A percentile compares a stretch with the other conserved stretches of the same genome.
These are phyloP conservation scores for Axea sp. DNA, from an alignment of 2,888 invertebrate species.

Conservation along the genomic window DNA sequence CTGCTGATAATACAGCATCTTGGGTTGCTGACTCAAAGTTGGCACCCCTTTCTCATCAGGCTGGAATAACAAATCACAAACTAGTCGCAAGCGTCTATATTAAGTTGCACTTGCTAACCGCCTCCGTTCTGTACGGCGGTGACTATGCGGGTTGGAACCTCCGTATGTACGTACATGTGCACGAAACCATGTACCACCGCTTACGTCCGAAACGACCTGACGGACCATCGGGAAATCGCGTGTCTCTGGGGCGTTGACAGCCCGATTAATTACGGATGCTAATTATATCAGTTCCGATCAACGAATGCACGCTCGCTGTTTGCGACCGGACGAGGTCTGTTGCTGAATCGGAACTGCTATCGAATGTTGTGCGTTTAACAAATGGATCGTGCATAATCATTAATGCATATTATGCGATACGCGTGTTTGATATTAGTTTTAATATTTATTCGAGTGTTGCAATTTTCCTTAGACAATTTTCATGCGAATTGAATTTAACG, in stretches of 20 bases:
- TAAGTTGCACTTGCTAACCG: constrained; percentile 19
- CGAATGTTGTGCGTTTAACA: no score
- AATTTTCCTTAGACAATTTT: no score
- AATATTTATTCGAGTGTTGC: no score
- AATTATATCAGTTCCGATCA: constrained; percentile 33
- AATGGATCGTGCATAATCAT: no score
- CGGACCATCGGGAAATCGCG: constrained; percentile 27
- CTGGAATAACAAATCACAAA: constrained; percentile 47
- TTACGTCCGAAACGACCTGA: constrained; percentile 1
- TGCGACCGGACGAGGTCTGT: constrained; percentile 1
- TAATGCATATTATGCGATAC: no score
- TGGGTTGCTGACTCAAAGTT: constrained; percentile 32
- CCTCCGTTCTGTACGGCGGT: constrained; percentile 4
- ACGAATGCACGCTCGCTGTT: background rate
- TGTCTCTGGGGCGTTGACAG: constrained; percentile 36
- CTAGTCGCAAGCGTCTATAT: constrained; percentile 35
- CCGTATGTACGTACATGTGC: constrained; percentile 12
- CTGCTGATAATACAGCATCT: constrained; percentile 64
- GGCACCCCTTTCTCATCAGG: constrained; percentile 49
- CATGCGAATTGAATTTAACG: no score
- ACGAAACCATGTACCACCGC: background rate
- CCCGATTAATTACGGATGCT: constrained; percentile 45
- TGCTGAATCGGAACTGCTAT: background rate
- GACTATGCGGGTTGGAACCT: background rate
- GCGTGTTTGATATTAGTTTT: no score